Percentiles rank a stretch among this genome's conserved stretches.
Conservation (phyloP, 2,888 invertebrate species). For the Danaus chrysippus region DNA sequence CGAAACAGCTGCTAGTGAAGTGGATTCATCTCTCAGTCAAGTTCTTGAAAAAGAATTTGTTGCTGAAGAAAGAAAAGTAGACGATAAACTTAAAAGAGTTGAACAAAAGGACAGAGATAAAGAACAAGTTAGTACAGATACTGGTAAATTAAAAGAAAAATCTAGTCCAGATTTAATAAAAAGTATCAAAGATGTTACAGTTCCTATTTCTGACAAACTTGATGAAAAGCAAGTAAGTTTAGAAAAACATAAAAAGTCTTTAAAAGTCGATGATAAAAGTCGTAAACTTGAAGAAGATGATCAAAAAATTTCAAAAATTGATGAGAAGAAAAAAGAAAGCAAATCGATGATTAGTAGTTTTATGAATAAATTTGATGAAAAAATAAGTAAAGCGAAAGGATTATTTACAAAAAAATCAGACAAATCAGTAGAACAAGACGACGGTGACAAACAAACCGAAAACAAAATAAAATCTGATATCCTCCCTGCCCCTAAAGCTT, state of each 20-base stretch:
- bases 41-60: slow-evolving; percentile 51
- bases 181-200: slow-evolving; percentile 23
- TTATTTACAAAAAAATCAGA: slow-evolving; percentile 41
- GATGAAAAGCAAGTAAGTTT: slow-evolving; percentile 63
- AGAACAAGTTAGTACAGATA: not conserved
- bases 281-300: slow-evolving; percentile 22
- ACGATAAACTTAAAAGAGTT: slow-evolving; percentile 5
- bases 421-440: slow-evolving; percentile 26
- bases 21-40: slow-evolving; percentile 44
- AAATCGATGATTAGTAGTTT: slow-evolving; percentile 43
- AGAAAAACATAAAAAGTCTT: slow-evolving; percentile 49
- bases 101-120: slow-evolving; percentile 2
- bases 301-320: slow-evolving; percentile 27
- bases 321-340: slow-evolving; percentile 40
- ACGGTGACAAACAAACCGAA: slow-evolving; percentile 7
- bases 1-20: slow-evolving; percentile 43
- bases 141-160: slow-evolving; percentile 21
- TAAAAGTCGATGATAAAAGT: slow-evolving; percentile 26
- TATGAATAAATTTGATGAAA: slow-evolving; percentile 47
- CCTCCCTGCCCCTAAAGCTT: slow-evolving; percentile 6
- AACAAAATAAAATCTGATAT: slow-evolving; percentile 9
- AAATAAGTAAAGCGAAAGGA: slow-evolving; percentile 45
- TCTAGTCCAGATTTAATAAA: slow-evolving; percentile 32
- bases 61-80: slow-evolving; percentile 38
- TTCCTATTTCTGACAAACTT: slow-evolving; percentile 55